These are phyloP conservation scores for Andinoacara biseriatus DNA, from an alignment of 2,113 vertebrate species.

Conservation along the genomic window DNA sequence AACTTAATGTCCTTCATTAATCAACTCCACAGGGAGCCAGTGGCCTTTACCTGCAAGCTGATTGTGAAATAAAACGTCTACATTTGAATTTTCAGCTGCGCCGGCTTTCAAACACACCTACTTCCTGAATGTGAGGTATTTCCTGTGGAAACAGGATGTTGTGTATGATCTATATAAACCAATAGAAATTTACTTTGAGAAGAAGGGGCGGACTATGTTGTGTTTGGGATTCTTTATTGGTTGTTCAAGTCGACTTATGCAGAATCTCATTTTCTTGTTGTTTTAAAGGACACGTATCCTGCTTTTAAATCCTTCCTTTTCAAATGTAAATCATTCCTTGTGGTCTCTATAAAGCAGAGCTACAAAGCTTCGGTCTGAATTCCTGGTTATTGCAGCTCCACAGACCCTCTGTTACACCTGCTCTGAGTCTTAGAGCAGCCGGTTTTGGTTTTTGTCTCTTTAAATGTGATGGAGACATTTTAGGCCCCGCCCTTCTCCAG, in stretches of 20 bases:
- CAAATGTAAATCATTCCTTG: too few species aligned
- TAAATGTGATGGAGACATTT: too few species aligned
- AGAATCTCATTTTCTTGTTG: background rate
- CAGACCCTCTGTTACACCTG: too few species aligned
- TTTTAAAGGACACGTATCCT: background rate
- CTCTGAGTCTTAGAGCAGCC: too few species aligned
- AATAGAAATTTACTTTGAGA: background rate
- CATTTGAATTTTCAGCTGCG: background rate
- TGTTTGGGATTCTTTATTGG: background rate
- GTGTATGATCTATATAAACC: background rate
- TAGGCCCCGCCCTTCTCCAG: too few species aligned
- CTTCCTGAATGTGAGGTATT: conserved; percentile 17
- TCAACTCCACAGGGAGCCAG: background rate
- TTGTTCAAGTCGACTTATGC: background rate
- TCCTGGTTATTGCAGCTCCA: too few species aligned
- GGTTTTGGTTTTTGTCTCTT: too few species aligned
- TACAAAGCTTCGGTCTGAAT: too few species aligned
- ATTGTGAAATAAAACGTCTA: background rate
- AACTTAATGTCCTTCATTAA: background rate
- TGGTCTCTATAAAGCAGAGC: too few species aligned
- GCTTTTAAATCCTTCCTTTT: too few species aligned
- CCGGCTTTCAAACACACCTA: background rate
- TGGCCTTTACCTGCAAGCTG: background rate
- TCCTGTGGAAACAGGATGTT: background rate
- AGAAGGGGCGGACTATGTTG: background rate